phyloP scores from a whole-genome alignment of 2,797 vertebrate species.

The Dromococcyx pavoninus region DNA sequence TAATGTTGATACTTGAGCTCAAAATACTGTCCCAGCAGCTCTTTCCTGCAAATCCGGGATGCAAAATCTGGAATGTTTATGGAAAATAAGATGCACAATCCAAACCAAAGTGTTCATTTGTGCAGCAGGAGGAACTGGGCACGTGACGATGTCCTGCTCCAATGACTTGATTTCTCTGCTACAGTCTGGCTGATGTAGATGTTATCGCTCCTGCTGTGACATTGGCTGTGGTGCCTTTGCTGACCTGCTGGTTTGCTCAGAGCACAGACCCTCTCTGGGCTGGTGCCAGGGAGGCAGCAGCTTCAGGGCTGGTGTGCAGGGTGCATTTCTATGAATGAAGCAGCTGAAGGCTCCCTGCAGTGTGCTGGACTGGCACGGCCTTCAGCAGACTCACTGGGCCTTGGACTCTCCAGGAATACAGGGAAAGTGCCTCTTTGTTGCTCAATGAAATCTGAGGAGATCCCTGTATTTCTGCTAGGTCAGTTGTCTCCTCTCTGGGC shows the following conservation, averaged over 20 bases:
- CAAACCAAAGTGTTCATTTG: rapidly evolving
- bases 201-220: background rate
- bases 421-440: background rate
- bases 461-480: background rate
- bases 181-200: background rate
- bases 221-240: background rate
- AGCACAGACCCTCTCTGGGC: background rate
- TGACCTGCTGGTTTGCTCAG: background rate
- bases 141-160: background rate
- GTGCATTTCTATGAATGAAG: background rate
- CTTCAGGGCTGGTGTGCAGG: background rate
- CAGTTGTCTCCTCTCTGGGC: background rate
- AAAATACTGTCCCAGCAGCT: rapidly evolving
- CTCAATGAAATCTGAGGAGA: rapidly evolving
- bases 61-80: background rate
- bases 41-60: background rate
- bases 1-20: background rate
- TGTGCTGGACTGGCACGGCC: background rate
- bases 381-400: background rate
- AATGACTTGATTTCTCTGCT: background rate
- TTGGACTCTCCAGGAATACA: background rate
- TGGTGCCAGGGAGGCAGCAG: background rate
- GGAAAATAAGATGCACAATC: background rate
- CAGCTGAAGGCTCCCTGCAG: background rate
- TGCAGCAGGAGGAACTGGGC: background rate